Percentiles rank a stretch among this genome's conserved stretches.
These are phyloP conservation scores for Ormyrus thymus DNA, from an alignment of 2,888 invertebrate species.

Conservation along the genomic window DNA sequence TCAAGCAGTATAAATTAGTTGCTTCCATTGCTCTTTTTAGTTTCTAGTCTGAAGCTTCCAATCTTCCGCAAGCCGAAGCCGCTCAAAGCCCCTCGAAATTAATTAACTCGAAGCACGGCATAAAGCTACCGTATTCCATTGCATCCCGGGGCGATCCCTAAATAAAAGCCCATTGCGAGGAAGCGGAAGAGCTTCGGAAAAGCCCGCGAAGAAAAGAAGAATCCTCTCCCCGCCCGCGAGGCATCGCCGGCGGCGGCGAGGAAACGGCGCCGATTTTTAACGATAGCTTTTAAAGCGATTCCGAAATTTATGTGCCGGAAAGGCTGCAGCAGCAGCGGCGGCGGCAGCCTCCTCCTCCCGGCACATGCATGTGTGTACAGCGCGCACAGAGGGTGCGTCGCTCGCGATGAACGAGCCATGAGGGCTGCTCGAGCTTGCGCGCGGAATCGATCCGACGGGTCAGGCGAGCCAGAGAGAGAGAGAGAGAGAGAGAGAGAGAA, in stretches of 20 bases:
- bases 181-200: not conserved
- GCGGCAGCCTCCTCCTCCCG: not conserved
- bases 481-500: conserved; percentile 16
- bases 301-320: conserved; percentile 53
- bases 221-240: not conserved
- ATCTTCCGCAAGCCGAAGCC: too few relatives aligned
- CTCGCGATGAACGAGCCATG: conserved; percentile 35
- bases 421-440: conserved; percentile 13
- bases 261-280: conserved; percentile 46
- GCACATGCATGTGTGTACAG: conserved; percentile 6
- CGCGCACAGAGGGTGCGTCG: not conserved
- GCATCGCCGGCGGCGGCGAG: not conserved
- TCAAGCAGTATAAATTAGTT: too few relatives aligned
- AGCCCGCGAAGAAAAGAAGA: not conserved
- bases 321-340: conserved; percentile 3
- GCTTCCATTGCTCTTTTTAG: too few relatives aligned
- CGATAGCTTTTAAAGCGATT: conserved; percentile 50
- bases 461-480: conserved; percentile 7
- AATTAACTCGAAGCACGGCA: not conserved
- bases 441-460: conserved; percentile 61
- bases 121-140: not conserved
- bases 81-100: too few relatives aligned
- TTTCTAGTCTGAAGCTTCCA: too few relatives aligned
- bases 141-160: not conserved
- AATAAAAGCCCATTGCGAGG: conserved; percentile 2